Evolutionary conservation across 2,888 invertebrate species (phyloP).

Genomic region (Coleophora deauratella): DNA sequence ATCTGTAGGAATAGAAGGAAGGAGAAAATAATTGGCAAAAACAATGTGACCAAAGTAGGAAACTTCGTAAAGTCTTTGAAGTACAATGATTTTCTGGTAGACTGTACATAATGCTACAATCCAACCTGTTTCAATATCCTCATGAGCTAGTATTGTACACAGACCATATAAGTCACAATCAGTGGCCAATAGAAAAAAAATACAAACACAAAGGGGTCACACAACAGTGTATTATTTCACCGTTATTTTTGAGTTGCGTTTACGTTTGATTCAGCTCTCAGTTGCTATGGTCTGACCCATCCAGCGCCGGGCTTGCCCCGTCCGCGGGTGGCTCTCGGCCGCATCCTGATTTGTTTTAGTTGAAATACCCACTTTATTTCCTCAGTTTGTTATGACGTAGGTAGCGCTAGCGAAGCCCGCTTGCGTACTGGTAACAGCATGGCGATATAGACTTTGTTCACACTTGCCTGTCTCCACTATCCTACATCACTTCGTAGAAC

Average conservation of each 20-base stretch:
- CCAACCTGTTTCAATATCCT: no score
- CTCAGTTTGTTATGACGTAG: slow-evolving; percentile 20
- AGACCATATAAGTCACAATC: no score
- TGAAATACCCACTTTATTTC: no score
- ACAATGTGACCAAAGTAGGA: no score
- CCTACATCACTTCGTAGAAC: slow-evolving; percentile 15
- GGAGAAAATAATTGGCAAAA: no score
- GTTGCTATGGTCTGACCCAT: slow-evolving; percentile 34
- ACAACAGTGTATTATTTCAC: slow-evolving; percentile 26
- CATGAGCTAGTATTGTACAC: no score
- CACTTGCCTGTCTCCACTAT: slow-evolving; percentile 42
- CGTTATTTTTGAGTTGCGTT: slow-evolving; percentile 52
- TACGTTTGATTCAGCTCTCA: slow-evolving; percentile 39
- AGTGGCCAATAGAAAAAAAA: no score
- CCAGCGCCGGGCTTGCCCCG: slow-evolving; percentile 7
- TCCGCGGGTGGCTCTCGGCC: slow-evolving; percentile 10
- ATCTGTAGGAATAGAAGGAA: no score
- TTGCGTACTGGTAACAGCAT: slow-evolving; percentile 53
- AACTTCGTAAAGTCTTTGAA: no score
- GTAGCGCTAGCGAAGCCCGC: slow-evolving; percentile 47
- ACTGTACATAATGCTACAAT: no score
- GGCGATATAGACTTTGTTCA: slow-evolving; percentile 52
- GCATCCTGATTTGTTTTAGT: slow-evolving; percentile 12
- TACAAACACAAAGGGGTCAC: no score
- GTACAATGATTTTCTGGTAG: no score